A percentile compares a stretch with the other conserved stretches of the same genome.
Evolutionary conservation across 2,797 vertebrate genomes (phyloP).

Genomic region (Enteromius afrohamiltoni): DNA sequence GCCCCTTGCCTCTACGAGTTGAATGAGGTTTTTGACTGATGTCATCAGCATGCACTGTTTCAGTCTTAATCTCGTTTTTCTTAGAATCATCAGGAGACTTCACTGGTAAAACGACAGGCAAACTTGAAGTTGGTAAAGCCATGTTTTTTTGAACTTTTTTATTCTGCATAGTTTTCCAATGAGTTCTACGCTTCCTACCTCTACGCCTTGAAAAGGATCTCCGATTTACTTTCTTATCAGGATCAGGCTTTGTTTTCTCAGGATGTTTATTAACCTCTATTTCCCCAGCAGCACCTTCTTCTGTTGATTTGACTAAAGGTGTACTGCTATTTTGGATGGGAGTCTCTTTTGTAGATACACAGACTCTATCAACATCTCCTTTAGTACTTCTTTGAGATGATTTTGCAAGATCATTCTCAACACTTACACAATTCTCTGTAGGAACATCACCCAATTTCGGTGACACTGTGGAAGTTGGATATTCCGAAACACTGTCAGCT

Average conservation of each 20-base stretch:
- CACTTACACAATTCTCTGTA: conserved; percentile 58
- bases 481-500: conserved; percentile 28
- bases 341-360: conserved; percentile 37
- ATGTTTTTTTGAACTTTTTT: conserved; percentile 25
- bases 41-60: neutral
- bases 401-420: conserved; percentile 40
- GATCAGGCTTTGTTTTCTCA: conserved; percentile 27
- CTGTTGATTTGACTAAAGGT: conserved; percentile 37
- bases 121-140: conserved; percentile 35
- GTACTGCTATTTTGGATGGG: conserved; percentile 44
- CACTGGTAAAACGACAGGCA: conserved; percentile 33
- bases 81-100: conserved; percentile 24
- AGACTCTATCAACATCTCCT: conserved; percentile 8
- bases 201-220: neutral
- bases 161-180: conserved; percentile 22
- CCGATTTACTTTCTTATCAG: conserved; percentile 32
- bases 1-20: conserved; percentile 36
- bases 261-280: conserved; percentile 41
- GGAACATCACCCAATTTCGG: conserved; percentile 66
- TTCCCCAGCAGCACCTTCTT: conserved; percentile 37
- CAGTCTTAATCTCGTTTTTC: conserved; percentile 9
- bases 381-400: conserved; percentile 9
- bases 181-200: conserved; percentile 17
- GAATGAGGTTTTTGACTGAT: neutral
- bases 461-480: conserved; percentile 37